Base-by-base conservation (phyloP, 2,797 vertebrate genomes). In the Menidia menidia region DNA sequence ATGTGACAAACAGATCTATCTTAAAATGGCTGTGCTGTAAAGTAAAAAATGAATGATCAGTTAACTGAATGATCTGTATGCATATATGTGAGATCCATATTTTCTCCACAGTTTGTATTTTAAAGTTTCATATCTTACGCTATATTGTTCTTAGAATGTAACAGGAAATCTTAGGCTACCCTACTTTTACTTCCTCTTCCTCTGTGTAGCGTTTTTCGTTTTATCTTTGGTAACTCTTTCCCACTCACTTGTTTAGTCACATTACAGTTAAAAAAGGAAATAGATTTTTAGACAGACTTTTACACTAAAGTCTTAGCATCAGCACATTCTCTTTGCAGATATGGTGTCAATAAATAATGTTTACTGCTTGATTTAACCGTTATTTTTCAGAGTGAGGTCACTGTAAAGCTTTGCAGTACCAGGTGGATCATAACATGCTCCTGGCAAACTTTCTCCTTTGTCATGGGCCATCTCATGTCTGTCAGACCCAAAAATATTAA, bases 121-220 rank as follows among this genome's bases (percentile, higher is more conserved):
- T 62, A 55, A 43, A 3, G 59, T 55, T 16, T 68, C 7, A 18
- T 60, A 5, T 35, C 4, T 56, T 16, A 33, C 4, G 1, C 5
- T 44, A 30, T 30, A 9, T 47, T 58, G 67, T 33, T 67, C 60
- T 48, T 33, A 43, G 66, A 32, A 18, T 41, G 39, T 68, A 54
- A 78, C 83, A 88, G 85, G 85, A 92, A 87, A 63, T 13, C 58
- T 58, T 55, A 50, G 72, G 66, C 11, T 60, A 55, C 30, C 14
- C 60, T 58, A 64, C 58, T 42, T 59, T 9, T 12, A 53, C 51
- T 87, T 86, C 81, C 86, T 75, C 71, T 86, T 79, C 71, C 60
- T 68, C 55, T 65, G 0, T 64, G 5, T 68, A 25, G 25, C 25
- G 1, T 25, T 25, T 73, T 59, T 64, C n/a, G 53, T 43, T 62